Conservation (phyloP, 2,888 invertebrate species). For the Xestia ashworthii region DNA sequence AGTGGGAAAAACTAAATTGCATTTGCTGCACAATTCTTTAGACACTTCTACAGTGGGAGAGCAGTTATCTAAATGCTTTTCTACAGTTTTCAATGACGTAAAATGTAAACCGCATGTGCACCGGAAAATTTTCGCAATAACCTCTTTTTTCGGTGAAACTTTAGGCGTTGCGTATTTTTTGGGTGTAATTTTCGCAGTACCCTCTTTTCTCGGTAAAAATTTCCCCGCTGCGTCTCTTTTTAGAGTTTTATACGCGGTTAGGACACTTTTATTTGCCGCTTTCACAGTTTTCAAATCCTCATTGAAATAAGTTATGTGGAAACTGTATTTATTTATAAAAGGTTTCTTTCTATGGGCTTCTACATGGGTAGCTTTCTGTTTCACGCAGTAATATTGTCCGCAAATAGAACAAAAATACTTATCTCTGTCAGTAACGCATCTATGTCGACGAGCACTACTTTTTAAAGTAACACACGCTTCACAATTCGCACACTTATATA, state of each 20-base stretch:
- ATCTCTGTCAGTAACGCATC: background rate
- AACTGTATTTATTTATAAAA: slow-evolving; percentile 35
- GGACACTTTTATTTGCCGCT: background rate
- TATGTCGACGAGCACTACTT: slow-evolving; percentile 21
- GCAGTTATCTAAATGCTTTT: slow-evolving; percentile 67
- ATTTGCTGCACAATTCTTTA: slow-evolving; percentile 74
- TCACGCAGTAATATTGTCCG: slow-evolving; percentile 28
- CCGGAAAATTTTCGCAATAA: slow-evolving; percentile 62
- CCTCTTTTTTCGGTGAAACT: background rate
- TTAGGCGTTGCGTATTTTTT: background rate
- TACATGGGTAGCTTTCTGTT: slow-evolving; percentile 47
- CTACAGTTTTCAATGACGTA: slow-evolving; percentile 64
- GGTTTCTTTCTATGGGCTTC: slow-evolving; percentile 54
- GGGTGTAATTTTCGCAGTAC: background rate
- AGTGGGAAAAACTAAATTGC: slow-evolving; percentile 70
- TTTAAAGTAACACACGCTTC: slow-evolving; percentile 36
- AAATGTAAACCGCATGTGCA: slow-evolving; percentile 75
- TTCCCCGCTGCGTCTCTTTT: background rate
- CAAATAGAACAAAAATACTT: slow-evolving; percentile 53
- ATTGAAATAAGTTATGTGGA: slow-evolving; percentile 66
- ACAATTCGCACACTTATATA: slow-evolving; percentile 48
- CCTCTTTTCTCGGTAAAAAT: background rate
- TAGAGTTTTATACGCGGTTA: background rate
- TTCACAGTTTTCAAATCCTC: slow-evolving; percentile 4
- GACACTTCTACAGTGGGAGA: slow-evolving; percentile 45